phyloP scores from a whole-genome alignment of 2,113 vertebrate species.

The Pachypanchax playfairii region DNA sequence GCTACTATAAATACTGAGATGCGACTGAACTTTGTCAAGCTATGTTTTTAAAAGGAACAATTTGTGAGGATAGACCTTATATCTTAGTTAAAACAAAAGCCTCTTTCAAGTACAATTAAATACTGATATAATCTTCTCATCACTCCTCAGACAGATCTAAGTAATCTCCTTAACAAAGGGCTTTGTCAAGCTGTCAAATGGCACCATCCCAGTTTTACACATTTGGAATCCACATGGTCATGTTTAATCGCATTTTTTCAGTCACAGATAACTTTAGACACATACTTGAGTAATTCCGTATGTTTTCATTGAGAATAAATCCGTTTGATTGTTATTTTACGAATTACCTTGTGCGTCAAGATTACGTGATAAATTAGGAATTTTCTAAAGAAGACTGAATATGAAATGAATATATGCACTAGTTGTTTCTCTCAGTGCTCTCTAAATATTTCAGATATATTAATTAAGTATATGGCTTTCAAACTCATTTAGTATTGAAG shows the following conservation, averaged over 20 bases:
- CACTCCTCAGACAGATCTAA: conserved; percentile 63
- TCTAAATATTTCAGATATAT: too few relatives aligned
- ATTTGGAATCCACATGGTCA: background rate
- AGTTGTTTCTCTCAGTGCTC: too few relatives aligned
- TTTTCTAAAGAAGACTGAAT: too few relatives aligned
- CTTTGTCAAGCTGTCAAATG: conserved; percentile 70
- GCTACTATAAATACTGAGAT: conserved; percentile 34
- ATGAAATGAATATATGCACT: too few relatives aligned
- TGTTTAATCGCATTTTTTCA: background rate
- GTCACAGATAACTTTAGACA: background rate
- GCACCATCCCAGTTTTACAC: conserved; percentile 36
- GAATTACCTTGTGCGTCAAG: too few relatives aligned
- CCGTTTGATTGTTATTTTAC: background rate
- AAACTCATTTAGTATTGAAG: too few relatives aligned
- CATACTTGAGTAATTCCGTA: background rate
- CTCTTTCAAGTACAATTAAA: conserved; percentile 25
- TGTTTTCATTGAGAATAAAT: background rate
- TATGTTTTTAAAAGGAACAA: conserved; percentile 2
- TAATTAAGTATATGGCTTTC: too few relatives aligned
- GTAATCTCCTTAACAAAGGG: conserved; percentile 78
- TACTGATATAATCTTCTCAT: conserved; percentile 49
- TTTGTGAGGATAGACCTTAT: background rate
- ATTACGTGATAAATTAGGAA: too few relatives aligned
- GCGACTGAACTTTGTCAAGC: conserved; percentile 40
- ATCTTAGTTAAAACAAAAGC: conserved; percentile 28